A percentile compares a stretch with the other conserved stretches of the same genome.
Conservation (phyloP, 1,140 invertebrate species). For the Macrobrachium nipponense region DNA sequence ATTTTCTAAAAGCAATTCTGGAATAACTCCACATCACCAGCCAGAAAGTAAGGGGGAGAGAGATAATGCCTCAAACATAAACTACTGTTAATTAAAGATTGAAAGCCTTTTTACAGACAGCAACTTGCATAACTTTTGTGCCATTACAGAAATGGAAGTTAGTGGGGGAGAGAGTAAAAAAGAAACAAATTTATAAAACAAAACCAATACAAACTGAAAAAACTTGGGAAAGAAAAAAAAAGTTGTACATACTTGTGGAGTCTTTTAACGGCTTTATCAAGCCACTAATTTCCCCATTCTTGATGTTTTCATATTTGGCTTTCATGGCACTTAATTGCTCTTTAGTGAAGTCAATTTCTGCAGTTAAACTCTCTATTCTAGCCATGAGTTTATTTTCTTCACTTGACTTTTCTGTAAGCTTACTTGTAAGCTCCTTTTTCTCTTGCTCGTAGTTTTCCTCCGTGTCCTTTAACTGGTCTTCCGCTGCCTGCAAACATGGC, state of each 20-base stretch:
- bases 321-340: constrained; percentile 69
- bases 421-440: constrained; percentile 69
- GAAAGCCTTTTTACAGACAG: too few species aligned
- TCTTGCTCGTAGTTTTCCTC: constrained; percentile 70
- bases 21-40: too few species aligned
- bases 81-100: too few species aligned
- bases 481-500: constrained; percentile 68
- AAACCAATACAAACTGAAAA: not conserved
- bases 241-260: constrained; percentile 65
- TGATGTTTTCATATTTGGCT: constrained; percentile 62
- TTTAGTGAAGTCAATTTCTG: constrained; percentile 70
- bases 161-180: not conserved
- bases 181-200: not conserved
- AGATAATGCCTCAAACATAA: too few species aligned
- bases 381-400: constrained; percentile 67
- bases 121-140: too few species aligned
- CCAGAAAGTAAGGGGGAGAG: too few species aligned
- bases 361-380: constrained; percentile 67
- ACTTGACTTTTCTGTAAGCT: constrained; percentile 69
- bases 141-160: too few species aligned
- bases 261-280: constrained; percentile 45
- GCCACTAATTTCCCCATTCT: constrained; percentile 60
- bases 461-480: constrained; percentile 71
- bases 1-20: too few species aligned
- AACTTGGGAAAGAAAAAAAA: constrained; percentile 47